Base-by-base conservation (phyloP, 1,140 invertebrate species). In the Agrypnia vestita region DNA sequence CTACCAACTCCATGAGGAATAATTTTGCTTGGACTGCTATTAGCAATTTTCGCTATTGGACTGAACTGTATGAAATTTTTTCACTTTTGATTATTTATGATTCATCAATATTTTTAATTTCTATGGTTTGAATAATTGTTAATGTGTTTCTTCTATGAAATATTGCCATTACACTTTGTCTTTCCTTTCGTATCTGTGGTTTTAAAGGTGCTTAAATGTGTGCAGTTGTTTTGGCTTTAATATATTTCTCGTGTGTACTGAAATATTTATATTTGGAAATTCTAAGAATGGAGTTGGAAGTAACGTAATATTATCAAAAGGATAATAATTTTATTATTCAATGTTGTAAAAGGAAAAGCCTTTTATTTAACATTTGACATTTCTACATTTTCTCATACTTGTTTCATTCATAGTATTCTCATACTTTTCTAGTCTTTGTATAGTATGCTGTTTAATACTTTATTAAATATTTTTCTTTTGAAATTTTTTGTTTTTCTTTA, bases 201-300 rank as follows among this genome's bases (percentile, higher is more conserved):
- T 71, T 71, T 71, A 49, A 71, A 47, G 67, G 67, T 71, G 67
- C 67, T 71, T 46, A 19, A 49, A 44, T 71, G 67, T 71, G 67
- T 71, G 67, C n/a, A 47, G 43, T 71, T 43, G 61, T 25, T 71
- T 71, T 71, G 61, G 61, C 35, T 64, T 64, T 64, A 64, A 35
- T 59, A 21, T 59, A 21, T 59, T 59, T 59, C 21, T 15, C 15
- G 21, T 64, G 61, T 43, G 19, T 64, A 43, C 35, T 43, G n/a
- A 44, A 64, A n/a, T 64, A 35, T 62, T 12, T 62, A 13, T 61
- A 13, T 8, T 64, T 64, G 21, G n/a, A 44, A 25, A 25, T 35
- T 43, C n/a, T 13, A 44, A 43, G 21, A 64, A 15, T 64, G n/a
- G 7, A 25, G 19, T 64, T 64, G 21, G 17, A n/a, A 43, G 19